These are phyloP conservation scores for Sebastes hopkinsi DNA, from an alignment of 2,797 vertebrate genomes.

Conservation along the genomic window DNA sequence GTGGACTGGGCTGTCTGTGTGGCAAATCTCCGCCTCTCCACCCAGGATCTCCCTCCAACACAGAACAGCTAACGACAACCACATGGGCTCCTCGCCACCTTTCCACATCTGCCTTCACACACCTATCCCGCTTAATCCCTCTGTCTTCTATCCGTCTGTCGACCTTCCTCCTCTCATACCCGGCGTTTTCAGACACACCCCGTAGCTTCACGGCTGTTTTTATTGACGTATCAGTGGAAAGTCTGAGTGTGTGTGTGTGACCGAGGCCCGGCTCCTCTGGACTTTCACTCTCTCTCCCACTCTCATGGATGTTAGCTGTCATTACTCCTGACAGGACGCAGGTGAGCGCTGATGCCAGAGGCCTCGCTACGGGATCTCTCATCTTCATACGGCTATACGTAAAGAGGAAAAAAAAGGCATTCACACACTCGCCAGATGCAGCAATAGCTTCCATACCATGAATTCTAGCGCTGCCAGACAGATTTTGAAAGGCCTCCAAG, in stretches of 20 bases:
- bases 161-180: constrained; percentile 21
- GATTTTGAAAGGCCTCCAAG: constrained; percentile 38
- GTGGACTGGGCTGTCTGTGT: background rate
- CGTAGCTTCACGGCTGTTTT: constrained; percentile 25
- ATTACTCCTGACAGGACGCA: constrained; percentile 67
- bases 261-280: constrained; percentile 35
- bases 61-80: constrained; percentile 56
- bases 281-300: constrained; percentile 46
- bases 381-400: constrained; percentile 16
- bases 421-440: constrained; percentile 39
- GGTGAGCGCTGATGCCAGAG: constrained; percentile 60
- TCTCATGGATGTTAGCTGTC: constrained; percentile 64
- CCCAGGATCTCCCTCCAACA: background rate
- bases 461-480: constrained; percentile 4
- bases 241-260: constrained; percentile 33
- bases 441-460: constrained; percentile 44
- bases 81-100: constrained; percentile 52
- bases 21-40: background rate
- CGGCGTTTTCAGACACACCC: constrained; percentile 12
- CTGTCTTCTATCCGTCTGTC: constrained; percentile 50
- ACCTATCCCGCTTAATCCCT: constrained; percentile 41
- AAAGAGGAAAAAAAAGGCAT: background rate
- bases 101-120: constrained; percentile 50
- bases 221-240: constrained; percentile 56
- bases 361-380: constrained; percentile 37